Evolutionary conservation across 2,113 vertebrate genomes (phyloP), one percentile per base, ranked within the genome.

Genomic region (Andinoacara biseriatus): DNA sequence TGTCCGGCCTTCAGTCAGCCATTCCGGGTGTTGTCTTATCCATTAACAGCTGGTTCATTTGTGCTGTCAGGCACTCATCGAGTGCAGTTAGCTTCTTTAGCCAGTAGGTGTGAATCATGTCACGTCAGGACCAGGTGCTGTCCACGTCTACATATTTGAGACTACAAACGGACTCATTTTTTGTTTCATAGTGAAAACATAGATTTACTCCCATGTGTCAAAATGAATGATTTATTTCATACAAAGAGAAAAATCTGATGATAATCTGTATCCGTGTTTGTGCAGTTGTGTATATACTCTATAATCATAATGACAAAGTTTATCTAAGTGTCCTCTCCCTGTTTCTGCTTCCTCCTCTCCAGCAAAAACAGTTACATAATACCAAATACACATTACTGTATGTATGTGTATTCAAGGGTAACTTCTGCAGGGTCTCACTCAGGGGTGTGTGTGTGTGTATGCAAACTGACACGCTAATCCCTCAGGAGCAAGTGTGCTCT

Each of bases 361-460:
- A 78, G 58, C 20, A 33, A 52, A 72, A 85, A 69, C 79, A 54
- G 86, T 91, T 92, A 89, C 61, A 82, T 87, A 92, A 93, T 61
- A 17, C 10, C 61, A 20, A 69, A 72, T 52, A 43, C 75, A 89
- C 80, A 82, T 46, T 29, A 79, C 62, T 78, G 11, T 57, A 63
- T 86, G 52, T 74, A 67, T 67, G 83, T 76, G 83, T 76, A 83
- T 89, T 59, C 86, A 81, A 84, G 81, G 75, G 63, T 87, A 85
- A 89, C 84, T 79, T 91, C 80, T 69, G 57, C 59, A 76, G 78
- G 82, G 85, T 76, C 78, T 86, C 69, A 35, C 43, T 85, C 1
- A 76, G 57, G 74, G 63, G 31, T 31, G 26, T 26, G 31, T 31
- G 29, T 31, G 31, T 60, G 67, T 49, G 67, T 38, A 38, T 80